Conservation (phyloP, 2,888 invertebrate genomes). For the Agrochola circellaris region DNA sequence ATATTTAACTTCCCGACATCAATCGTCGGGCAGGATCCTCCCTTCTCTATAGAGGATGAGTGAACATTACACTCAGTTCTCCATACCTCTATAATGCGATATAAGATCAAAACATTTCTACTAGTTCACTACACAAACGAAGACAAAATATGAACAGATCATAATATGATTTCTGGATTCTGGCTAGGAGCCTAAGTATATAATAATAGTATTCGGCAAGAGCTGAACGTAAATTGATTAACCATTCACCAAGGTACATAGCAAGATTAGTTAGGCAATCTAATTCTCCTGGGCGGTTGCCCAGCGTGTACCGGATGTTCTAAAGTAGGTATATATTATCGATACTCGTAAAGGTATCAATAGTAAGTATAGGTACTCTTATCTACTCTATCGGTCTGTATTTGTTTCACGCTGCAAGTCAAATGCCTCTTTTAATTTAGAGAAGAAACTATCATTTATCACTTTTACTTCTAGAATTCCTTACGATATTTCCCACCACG, state of each 20-base stretch:
- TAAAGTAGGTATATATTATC: background rate
- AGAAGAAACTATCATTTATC: background rate
- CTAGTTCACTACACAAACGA: background rate
- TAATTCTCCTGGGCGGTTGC: background rate
- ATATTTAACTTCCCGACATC: too few relatives aligned
- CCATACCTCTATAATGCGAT: too few relatives aligned
- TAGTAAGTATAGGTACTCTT: background rate
- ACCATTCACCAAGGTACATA: slow-evolving; percentile 15
- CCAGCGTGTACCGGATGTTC: slow-evolving; percentile 3
- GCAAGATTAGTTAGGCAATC: slow-evolving; percentile 6
- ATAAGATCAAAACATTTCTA: background rate
- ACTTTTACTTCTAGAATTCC: too few relatives aligned
- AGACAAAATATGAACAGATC: background rate
- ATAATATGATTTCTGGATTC: background rate
- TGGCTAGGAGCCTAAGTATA: slow-evolving; percentile 18
- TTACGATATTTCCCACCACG: too few relatives aligned
- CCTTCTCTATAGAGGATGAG: too few relatives aligned
- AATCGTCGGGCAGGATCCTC: too few relatives aligned
- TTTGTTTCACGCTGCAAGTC: background rate
- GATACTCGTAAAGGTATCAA: background rate
- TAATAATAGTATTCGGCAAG: slow-evolving; percentile 4
- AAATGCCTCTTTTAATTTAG: background rate
- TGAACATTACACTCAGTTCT: too few relatives aligned
- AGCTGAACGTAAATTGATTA: slow-evolving; percentile 33
- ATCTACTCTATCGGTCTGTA: background rate